Evolutionary conservation across 2,888 invertebrate genomes (phyloP), one percentile per base, ranked within the genome.

Genomic region (Scaptomyza cyrtandrae): DNA sequence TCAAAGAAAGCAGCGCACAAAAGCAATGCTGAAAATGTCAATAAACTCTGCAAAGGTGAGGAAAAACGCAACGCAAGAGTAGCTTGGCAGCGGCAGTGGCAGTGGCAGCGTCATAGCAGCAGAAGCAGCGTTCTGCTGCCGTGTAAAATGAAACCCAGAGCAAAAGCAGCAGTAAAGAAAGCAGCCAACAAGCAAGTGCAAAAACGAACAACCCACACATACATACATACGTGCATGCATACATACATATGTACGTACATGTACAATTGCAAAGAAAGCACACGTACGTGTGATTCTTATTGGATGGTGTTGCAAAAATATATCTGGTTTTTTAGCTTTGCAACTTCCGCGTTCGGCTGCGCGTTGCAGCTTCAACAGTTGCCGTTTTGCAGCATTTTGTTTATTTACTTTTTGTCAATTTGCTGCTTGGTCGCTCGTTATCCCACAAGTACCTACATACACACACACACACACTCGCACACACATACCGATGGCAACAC

Each of bases 31-130:
- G 78, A 84, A 87, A 88, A 88, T 88, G 87, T 88, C 89, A 88
- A 88, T 88, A 89, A 88, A 89, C 88, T 88, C 88, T 89, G 82
- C 75, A 82, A 86, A 86, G 86, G 86, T 86, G 88, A 89, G 82
- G 89, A 89, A 80, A 85, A 82, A 87, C 88, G 87, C 82, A 87
- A 87, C 62, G 74, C 80, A 83, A 81, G 84, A 80, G 86, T 76
- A 72, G 66, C 71, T 72, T 67, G 57, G 33, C 70, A 55, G 61
- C 0, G 65, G 7, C 60, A 53, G 53, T 1, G n/a, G 14, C 50
- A 53, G 58, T 14, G 27, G 46, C 76, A 60, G 71, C 50, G 71
- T 60, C n/a, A n/a, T n/a, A n/a, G n/a, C n/a, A n/a, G 14, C 50
- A 53, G 58, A 14, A 27, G 46, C 76, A 60, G 71, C 50, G 71